These are phyloP conservation scores for Drosophila orosa DNA, from an alignment of 1,140 invertebrate species.

Conservation along the genomic window DNA sequence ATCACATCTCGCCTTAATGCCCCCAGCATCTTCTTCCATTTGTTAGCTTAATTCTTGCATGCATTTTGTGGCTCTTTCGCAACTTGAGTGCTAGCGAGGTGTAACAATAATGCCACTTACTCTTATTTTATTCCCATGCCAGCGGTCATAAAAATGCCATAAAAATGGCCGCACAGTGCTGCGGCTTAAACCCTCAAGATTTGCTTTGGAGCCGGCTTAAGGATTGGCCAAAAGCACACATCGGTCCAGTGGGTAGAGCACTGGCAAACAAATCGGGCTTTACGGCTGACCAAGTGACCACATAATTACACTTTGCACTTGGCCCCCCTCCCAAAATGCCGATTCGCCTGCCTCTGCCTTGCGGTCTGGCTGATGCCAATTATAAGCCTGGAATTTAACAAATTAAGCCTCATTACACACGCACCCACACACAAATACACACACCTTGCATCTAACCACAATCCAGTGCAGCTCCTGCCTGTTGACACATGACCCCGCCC, in stretches of 20 bases:
- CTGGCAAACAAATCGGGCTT: conserved; percentile 37
- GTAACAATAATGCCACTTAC: conserved; percentile 69
- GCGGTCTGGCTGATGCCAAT: conserved; percentile 71
- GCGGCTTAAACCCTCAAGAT: conserved; percentile 42
- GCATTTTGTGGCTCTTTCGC: conserved; percentile 63
- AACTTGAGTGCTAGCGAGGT: conserved; percentile 50
- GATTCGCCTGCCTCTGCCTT: conserved; percentile 59
- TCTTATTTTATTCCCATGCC: conserved; percentile 60
- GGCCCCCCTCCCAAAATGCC: conserved; percentile 29
- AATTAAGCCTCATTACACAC: conserved; percentile 78
- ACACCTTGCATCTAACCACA: conserved; percentile 49
- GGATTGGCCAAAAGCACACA: conserved; percentile 11
- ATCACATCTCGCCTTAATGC: background rate
- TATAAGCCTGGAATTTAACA: conserved; percentile 81
- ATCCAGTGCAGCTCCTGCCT: conserved; percentile 62
- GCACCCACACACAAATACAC: conserved; percentile 8
- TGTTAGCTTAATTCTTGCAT: conserved; percentile 64
- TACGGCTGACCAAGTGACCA: conserved; percentile 64
- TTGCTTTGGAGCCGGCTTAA: conserved; percentile 16
- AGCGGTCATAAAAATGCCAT: conserved; percentile 41
- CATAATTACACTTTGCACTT: conserved; percentile 77
- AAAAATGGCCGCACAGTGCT: conserved; percentile 28
- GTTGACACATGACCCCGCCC: conserved; percentile 71
- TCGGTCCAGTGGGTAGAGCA: conserved; percentile 5
- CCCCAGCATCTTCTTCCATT: conserved; percentile 3